These are phyloP conservation scores for Chlamydotis undulata DNA, from an alignment of 2,113 vertebrate genomes.

Conservation along the genomic window DNA sequence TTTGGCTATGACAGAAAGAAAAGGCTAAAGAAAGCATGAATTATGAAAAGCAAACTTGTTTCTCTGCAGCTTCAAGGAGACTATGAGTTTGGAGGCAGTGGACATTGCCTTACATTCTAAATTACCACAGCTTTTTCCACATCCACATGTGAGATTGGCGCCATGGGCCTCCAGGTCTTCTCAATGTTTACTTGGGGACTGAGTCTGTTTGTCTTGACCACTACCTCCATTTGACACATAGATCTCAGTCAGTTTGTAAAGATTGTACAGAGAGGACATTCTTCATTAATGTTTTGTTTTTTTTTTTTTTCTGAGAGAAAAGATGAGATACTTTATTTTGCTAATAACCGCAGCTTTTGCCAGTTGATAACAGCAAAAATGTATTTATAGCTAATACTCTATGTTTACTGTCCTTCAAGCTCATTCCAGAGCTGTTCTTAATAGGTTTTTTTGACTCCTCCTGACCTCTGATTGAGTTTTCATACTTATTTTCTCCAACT, in stretches of 20 bases:
- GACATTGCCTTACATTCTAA: background rate
- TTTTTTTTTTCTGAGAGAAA: background rate
- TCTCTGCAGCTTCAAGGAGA: background rate
- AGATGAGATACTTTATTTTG: background rate
- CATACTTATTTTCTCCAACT: background rate
- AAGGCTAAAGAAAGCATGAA: slow-evolving; percentile 51
- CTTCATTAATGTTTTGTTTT: background rate
- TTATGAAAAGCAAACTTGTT: slow-evolving; percentile 45
- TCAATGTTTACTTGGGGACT: background rate
- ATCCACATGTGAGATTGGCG: background rate
- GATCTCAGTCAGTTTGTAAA: background rate
- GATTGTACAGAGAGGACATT: background rate
- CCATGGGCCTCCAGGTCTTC: background rate
- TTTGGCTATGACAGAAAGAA: slow-evolving; percentile 23
- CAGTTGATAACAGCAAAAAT: background rate
- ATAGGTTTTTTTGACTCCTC: background rate
- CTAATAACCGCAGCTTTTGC: background rate
- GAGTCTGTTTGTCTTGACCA: background rate
- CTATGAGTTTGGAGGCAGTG: background rate
- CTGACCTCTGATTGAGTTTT: background rate
- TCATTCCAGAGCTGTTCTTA: background rate
- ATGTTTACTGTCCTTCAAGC: background rate
- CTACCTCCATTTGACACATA: background rate
- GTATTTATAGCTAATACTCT: background rate
- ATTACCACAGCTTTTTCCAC: background rate